These are phyloP conservation scores for Ametastegia equiseti DNA, from an alignment of 2,888 invertebrate species.

Conservation along the genomic window DNA sequence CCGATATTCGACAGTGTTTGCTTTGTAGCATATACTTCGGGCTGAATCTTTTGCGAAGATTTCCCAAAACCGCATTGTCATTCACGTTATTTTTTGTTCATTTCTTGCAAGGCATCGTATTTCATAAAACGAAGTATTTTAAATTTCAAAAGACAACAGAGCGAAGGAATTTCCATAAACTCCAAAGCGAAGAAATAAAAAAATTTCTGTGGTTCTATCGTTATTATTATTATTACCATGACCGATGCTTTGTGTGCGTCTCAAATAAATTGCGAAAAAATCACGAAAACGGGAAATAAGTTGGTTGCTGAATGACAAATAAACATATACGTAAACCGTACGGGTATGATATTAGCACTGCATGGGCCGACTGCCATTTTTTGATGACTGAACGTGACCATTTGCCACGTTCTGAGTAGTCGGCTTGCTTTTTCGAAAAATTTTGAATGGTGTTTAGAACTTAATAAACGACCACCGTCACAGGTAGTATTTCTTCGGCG, in stretches of 20 bases:
- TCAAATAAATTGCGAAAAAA: no score
- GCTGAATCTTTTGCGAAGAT: neutral
- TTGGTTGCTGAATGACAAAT: neutral
- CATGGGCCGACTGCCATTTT: neutral
- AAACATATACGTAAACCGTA: neutral
- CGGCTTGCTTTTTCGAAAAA: neutral
- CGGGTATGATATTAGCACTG: neutral
- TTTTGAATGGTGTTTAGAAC: neutral
- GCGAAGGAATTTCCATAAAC: no score
- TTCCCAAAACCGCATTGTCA: neutral
- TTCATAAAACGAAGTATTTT: no score
- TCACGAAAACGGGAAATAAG: no score
- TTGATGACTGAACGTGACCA: neutral
- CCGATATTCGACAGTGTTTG: neutral
- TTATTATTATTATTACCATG: no score
- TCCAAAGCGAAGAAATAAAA: no score
- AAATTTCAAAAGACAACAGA: no score
- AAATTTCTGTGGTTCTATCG: no score
- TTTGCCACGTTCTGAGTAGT: neutral
- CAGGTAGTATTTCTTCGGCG: neutral
- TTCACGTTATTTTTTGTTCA: neutral
- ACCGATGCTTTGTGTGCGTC: no score
- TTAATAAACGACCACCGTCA: neutral
- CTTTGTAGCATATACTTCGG: neutral
- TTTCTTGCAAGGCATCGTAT: no score